Base-by-base conservation (phyloP, 2,113 vertebrate species). In the Macroglossus sobrinus region DNA sequence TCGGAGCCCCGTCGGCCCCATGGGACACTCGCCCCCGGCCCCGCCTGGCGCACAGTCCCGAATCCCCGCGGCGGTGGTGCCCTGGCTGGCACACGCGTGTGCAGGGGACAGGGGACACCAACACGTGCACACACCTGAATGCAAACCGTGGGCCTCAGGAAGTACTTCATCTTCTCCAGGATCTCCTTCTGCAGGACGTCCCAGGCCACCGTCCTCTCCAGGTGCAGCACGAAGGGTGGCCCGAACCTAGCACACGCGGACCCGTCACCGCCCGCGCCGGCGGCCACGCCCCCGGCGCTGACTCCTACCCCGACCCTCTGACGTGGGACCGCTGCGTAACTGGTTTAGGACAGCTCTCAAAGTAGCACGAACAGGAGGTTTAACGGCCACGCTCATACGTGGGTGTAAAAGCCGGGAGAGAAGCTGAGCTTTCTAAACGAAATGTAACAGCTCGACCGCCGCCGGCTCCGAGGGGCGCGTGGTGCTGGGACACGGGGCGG, bases 101-200 rank as follows among this genome's bases (percentile, higher is more conserved):
- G 26, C 19, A 13, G 7, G 50, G 64, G 45, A 12, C 2, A 12
- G 30, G 6, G 26, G 85, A 43, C 24, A 85, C 14, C 57, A 13
- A 26, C 3, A 76, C 78, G 75, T 59, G 38, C 53, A 63, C 53
- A 66, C 96, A 99, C 99, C 99, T 99, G 99, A 96, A 99, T 97
- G 98, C 99, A 99, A 82, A 99, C 99, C 2, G 99, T 99, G 55
- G 99, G 99, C 79, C 99, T 99, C 97, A 99, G 98, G 71, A 99
- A 99, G 97, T 99, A 99, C 89, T 99, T 99, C 99, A 99, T 99
- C 98, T 99, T 99, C 98, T 99, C 99, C 98, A 99, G 98, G 94
- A 99, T 99, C 69, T 99, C 99, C 97, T 99, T 99, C 98, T 99
- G 99, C 35, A 99, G 98, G 61, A 99, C 97, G 94, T 99, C 99